Percentiles rank a stretch among this genome's conserved stretches.
Conservation (phyloP, 2,888 invertebrate genomes). For the Dysmachus trigonus region DNA sequence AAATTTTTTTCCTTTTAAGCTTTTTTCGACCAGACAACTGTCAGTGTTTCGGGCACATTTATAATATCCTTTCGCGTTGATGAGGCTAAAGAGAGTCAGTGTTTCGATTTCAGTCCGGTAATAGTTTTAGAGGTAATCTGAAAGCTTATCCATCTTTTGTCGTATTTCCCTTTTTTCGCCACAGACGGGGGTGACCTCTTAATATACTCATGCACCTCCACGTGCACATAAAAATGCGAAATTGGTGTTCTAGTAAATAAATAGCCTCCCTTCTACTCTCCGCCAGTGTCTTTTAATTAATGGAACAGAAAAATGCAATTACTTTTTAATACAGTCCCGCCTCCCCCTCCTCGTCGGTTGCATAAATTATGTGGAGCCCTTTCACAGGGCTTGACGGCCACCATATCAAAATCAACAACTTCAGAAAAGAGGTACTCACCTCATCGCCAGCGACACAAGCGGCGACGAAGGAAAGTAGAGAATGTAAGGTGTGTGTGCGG, state of each 20-base stretch:
- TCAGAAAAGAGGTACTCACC: not conserved
- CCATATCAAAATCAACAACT: not conserved
- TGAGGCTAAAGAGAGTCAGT: too few species aligned
- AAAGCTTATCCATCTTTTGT: not conserved
- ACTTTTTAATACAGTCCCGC: not conserved
- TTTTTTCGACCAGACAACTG: too few species aligned
- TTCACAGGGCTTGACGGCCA: not conserved
- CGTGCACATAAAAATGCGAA: not conserved
- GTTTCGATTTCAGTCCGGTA: too few species aligned
- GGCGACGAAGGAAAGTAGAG: not conserved
- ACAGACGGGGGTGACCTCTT: not conserved
- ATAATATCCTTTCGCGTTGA: too few species aligned
- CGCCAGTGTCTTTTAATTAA: not conserved
- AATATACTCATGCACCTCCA: not conserved
- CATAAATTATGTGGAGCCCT: not conserved
- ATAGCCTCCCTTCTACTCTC: not conserved
- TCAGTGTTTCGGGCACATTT: too few species aligned
- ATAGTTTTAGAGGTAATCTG: not conserved
- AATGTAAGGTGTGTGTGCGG: not conserved
- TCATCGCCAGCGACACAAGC: not conserved
- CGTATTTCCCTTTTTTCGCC: not conserved
- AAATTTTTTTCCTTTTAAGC: too few species aligned
- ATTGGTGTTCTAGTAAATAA: not conserved
- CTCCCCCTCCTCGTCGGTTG: not conserved
- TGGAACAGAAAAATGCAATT: not conserved